These are phyloP conservation scores for Camponotus pennsylvanicus DNA, from an alignment of 1,140 invertebrate genomes.

Conservation along the genomic window DNA sequence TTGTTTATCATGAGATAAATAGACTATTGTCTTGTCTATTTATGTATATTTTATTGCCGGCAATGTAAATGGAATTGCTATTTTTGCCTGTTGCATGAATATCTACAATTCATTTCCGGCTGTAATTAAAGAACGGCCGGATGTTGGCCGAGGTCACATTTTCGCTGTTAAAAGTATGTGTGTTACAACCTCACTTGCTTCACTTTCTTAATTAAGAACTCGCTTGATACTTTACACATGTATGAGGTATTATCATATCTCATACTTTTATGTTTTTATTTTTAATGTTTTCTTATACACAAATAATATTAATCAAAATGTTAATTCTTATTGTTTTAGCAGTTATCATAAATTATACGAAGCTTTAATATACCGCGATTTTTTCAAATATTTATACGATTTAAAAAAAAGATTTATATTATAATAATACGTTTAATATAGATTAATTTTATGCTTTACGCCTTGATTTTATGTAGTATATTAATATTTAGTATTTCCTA, in stretches of 20 bases:
- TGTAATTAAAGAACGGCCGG: conserved; percentile 64
- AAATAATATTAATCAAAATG: conserved; percentile 7
- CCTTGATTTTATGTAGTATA: not conserved
- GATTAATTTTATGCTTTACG: not conserved
- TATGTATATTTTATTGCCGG: conserved; percentile 28
- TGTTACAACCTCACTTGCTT: not conserved
- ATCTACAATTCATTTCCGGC: conserved; percentile 65
- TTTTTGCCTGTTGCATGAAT: conserved; percentile 37
- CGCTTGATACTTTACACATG: not conserved
- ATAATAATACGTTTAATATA: not conserved
- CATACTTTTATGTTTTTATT: not conserved
- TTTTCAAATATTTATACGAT: too few species aligned
- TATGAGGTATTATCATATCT: too few species aligned
- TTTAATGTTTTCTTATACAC: not conserved
- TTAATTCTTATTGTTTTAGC: not conserved
- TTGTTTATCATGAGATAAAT: not conserved
- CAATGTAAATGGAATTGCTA: conserved; percentile 31
- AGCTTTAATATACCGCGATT: too few species aligned
- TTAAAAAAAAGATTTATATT: not conserved
- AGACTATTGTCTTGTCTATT: not conserved
- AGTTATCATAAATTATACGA: not conserved
- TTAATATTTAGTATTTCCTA: not conserved
- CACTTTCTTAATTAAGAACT: conserved; percentile 53
- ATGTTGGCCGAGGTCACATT: conserved; percentile 35
- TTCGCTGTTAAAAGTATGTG: conserved; percentile 34